A percentile compares a stretch with the other conserved stretches of the same genome.
phyloP scores from a whole-genome alignment of 2,113 vertebrate genomes.

The Menidia beryllina region DNA sequence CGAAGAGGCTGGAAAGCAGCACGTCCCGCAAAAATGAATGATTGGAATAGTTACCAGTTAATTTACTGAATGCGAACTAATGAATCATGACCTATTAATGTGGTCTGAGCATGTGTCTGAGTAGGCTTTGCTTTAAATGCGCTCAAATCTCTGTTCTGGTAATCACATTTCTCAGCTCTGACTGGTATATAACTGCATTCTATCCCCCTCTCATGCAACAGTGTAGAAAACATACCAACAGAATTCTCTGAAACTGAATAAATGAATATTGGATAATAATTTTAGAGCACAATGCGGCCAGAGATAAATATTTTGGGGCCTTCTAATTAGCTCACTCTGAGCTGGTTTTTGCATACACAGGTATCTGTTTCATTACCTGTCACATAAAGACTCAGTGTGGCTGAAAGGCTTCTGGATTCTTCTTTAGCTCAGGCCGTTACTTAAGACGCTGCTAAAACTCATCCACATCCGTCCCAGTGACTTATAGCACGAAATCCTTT shows the following conservation, averaged over 20 bases:
- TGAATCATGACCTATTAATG: neutral
- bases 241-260: fast-evolving
- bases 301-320: neutral
- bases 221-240: neutral
- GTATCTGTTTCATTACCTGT: neutral
- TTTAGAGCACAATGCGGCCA: neutral
- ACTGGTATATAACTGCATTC: too few species aligned
- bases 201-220: neutral
- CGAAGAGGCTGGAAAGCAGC: too few species aligned
- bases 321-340: too few species aligned
- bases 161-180: too few species aligned
- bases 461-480: constrained; percentile 63
- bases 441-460: constrained; percentile 57
- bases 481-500: constrained; percentile 71
- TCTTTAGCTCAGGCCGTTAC: constrained; percentile 25
- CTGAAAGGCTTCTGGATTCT: constrained; percentile 35
- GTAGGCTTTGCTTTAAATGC: neutral
- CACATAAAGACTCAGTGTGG: neutral
- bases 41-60: neutral
- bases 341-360: neutral
- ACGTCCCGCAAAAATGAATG: neutral
- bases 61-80: neutral
- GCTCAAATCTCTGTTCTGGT: neutral
- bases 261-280: neutral
- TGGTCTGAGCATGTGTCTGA: neutral